Evolutionary conservation across 2,113 vertebrate genomes (phyloP).

Genomic region (Murina feae): DNA sequence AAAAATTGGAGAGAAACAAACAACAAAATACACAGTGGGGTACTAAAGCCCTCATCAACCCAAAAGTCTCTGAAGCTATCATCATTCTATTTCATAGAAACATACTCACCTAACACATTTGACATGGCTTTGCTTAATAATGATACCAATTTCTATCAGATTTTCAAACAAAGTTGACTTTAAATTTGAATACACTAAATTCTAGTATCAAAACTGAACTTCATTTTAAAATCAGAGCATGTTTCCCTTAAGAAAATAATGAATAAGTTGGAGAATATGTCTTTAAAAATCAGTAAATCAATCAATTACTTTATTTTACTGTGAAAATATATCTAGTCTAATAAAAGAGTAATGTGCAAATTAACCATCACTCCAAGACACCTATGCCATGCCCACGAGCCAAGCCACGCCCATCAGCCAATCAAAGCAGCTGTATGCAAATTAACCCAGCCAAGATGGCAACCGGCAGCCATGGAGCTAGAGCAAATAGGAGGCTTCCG

Average conservation of each 20-base stretch:
- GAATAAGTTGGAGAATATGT: neutral
- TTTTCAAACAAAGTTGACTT: neutral
- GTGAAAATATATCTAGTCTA: too few species aligned
- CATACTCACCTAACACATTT: neutral
- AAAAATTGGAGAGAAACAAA: neutral
- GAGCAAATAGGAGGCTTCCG: too few species aligned
- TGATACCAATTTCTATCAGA: neutral
- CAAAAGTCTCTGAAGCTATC: neutral
- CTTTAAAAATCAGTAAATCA: neutral
- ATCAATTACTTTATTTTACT: neutral
- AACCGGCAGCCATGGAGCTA: too few species aligned
- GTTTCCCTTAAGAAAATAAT: neutral
- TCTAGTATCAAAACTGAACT: neutral
- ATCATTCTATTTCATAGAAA: neutral
- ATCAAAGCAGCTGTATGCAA: too few species aligned
- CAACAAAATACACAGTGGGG: neutral
- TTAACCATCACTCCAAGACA: too few species aligned
- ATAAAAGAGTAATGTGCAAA: too few species aligned
- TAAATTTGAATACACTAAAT: conserved; percentile 6
- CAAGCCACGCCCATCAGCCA: too few species aligned
- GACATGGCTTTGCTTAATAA: neutral
- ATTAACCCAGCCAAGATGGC: too few species aligned
- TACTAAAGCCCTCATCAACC: neutral
- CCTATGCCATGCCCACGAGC: too few species aligned
- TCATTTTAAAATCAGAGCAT: neutral